Conservation (phyloP, 2,113 vertebrate species). For the Cyphomyrus discorhynchus region DNA sequence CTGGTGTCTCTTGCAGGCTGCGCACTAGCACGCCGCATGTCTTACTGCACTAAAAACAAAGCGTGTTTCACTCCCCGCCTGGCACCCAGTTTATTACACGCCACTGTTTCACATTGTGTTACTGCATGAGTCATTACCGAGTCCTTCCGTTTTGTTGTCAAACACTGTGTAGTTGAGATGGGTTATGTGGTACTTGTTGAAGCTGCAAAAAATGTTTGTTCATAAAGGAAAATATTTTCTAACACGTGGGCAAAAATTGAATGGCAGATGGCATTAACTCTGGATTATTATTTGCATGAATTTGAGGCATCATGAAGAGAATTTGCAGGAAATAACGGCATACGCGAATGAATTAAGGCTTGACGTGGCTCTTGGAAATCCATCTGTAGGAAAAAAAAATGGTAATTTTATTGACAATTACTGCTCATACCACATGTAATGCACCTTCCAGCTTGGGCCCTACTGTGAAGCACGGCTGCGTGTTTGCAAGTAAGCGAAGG, state of each 20-base stretch:
- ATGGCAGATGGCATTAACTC: not conserved
- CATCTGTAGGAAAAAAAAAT: not conserved
- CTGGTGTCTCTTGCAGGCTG: not conserved
- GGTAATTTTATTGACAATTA: not conserved
- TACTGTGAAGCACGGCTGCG: not conserved
- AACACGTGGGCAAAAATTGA: not conserved
- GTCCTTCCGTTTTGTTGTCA: constrained; percentile 11
- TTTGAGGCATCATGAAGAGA: not conserved
- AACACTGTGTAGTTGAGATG: not conserved
- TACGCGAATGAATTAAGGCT: not conserved
- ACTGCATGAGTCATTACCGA: not conserved
- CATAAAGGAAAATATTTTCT: not conserved
- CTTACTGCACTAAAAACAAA: not conserved
- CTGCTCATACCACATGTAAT: not conserved
- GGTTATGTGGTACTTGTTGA: not conserved
- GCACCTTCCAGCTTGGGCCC: not conserved
- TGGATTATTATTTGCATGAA: not conserved
- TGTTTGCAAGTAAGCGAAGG: not conserved
- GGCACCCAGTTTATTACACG: not conserved
- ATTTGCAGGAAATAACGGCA: not conserved
- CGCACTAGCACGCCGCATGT: not conserved
- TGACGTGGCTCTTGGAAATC: not conserved
- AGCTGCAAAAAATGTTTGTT: not conserved
- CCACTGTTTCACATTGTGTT: not conserved
- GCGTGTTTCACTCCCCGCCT: not conserved